These are phyloP conservation scores for Netelia inedita DNA, from an alignment of 2,888 invertebrate genomes.

Conservation along the genomic window DNA sequence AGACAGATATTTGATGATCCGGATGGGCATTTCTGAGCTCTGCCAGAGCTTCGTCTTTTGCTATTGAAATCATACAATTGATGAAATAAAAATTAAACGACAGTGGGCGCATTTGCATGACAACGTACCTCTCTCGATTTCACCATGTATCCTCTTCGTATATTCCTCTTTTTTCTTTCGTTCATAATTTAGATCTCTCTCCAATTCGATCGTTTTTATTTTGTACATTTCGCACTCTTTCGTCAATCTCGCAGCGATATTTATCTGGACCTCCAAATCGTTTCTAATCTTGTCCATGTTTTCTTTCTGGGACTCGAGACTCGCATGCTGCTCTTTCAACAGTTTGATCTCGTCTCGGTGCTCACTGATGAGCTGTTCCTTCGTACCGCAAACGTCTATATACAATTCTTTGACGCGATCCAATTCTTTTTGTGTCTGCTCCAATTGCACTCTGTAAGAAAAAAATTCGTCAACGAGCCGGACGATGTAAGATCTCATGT, in stretches of 20 bases:
- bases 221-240: constrained; percentile 78
- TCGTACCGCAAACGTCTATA: constrained; percentile 87
- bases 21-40: constrained; percentile 80
- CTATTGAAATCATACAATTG: constrained; percentile 65
- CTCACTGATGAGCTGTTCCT: constrained; percentile 87
- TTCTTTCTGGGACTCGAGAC: constrained; percentile 75
- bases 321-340: constrained; percentile 82
- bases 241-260: constrained; percentile 76
- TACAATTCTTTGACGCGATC: constrained; percentile 82
- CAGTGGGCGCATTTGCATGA: not conserved
- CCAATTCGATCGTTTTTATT: constrained; percentile 78
- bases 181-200: constrained; percentile 79
- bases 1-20: constrained; percentile 79
- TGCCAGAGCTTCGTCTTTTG: constrained; percentile 81
- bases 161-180: constrained; percentile 79
- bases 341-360: constrained; percentile 87
- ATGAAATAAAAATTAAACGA: not conserved
- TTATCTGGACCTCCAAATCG: constrained; percentile 78
- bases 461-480: not conserved
- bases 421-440: constrained; percentile 82
- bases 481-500: too few species aligned
- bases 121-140: constrained; percentile 80
- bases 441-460: constrained; percentile 79
- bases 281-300: constrained; percentile 76
- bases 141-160: constrained; percentile 79